Base-by-base conservation (phyloP, 2,888 invertebrate species). In the Gortyna flavago region DNA sequence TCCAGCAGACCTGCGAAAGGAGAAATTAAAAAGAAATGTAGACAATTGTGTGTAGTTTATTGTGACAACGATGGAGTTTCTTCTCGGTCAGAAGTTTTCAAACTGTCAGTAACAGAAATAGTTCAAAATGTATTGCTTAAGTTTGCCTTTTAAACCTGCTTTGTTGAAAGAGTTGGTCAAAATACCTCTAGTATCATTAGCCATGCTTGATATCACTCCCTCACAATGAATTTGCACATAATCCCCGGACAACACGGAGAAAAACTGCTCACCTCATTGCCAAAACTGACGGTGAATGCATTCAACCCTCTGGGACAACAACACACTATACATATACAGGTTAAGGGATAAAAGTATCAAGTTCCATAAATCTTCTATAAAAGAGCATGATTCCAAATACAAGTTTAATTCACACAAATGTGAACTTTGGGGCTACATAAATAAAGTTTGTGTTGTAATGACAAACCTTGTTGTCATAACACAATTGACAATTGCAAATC, bases 211-310 rank as follows among this genome's bases (percentile, higher is more conserved):
- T 67, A 81, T 84, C 41, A 51, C 62, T 51, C 84, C 72, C 68
- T 64, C 44, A 54, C 44, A 67, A 64, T 81, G 67, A 81, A 68
- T 79, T 72, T 68, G 72, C 80, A 72, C 48, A 67, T 84, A 59
- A 71, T 71, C 48, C 84, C 35, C 6, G 11, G 72, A 84, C 32
- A 82, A 48, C 62, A 21, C 18, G 32, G 57, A 73, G 81, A 77
- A 85, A 80, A 88, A 81, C 41, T 76, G 73, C 65, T 68, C 70
- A 75, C 67, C 59, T 88, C 79, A 87, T 87, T 81, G 80, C 73
- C 35, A 72, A 72, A 78, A 76, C 67, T 83, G 85, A 80, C 79
- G 77, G 74, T 48, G 79, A 38, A 38, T 78, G 81, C 75, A 77
- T 78, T 81, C 67, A 81, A 77, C 76, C 87, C 89, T 83, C 75